Conservation (phyloP, 2,888 invertebrate species). For the Hirtodrosophila cameraria region DNA sequence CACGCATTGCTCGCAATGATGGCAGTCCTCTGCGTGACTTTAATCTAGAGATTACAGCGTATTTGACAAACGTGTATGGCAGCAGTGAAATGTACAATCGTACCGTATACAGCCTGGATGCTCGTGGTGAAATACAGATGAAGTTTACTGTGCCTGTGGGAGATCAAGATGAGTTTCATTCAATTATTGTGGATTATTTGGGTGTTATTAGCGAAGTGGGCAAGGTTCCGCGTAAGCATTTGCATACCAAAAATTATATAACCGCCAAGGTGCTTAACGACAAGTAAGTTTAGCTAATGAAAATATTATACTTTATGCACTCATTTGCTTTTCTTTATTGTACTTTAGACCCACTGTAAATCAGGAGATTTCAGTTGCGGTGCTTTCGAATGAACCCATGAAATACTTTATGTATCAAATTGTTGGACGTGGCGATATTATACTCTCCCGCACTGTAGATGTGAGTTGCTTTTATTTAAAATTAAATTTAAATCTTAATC, state of each 20-base stretch:
- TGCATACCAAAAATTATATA: conserved; percentile 77
- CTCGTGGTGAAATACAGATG: conserved; percentile 80
- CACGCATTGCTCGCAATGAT: conserved; percentile 90
- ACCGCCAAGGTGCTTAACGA: conserved; percentile 85
- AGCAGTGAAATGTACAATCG: conserved; percentile 83
- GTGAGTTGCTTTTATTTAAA: too few species aligned
- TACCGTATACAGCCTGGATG: conserved; percentile 76
- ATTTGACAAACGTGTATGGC: conserved; percentile 81
- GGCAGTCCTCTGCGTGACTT: conserved; percentile 87
- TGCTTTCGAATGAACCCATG: conserved; percentile 91
- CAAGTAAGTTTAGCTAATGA: conserved; percentile 80
- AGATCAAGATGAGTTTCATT: conserved; percentile 82
- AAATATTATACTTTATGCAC: neutral
- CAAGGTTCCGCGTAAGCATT: conserved; percentile 79
- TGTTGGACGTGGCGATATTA: conserved; percentile 93
- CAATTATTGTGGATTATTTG: conserved; percentile 87
- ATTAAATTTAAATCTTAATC: too few species aligned
- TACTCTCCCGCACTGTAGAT: conserved; percentile 90
- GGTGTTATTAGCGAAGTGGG: conserved; percentile 86
- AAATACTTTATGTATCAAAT: conserved; percentile 91
- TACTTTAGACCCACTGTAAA: conserved; percentile 87
- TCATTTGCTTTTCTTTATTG: conserved; percentile 35
- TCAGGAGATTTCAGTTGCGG: conserved; percentile 89
- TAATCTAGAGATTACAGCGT: conserved; percentile 85
- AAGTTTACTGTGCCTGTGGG: conserved; percentile 82